These are phyloP conservation scores for Phallusia fumigata DNA, from an alignment of 23 tunicate species.

Conservation along the genomic window DNA sequence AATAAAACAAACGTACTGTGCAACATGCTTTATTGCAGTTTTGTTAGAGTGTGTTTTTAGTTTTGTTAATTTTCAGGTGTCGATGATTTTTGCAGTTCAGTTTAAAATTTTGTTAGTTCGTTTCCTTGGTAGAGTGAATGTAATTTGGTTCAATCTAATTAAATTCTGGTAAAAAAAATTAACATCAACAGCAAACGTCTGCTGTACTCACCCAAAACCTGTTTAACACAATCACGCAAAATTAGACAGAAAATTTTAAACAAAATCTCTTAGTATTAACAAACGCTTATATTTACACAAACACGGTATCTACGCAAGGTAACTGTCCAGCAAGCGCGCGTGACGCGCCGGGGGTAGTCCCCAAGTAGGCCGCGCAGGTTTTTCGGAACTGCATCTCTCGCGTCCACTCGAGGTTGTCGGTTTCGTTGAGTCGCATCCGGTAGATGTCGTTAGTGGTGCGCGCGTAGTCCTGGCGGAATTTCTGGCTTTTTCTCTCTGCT, in stretches of 20 bases:
- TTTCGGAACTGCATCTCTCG: neutral
- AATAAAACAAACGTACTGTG: too few relatives aligned
- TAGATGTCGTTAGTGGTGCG: conserved; percentile 55
- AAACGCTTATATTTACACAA: neutral
- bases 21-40: too few relatives aligned
- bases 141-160: too few relatives aligned
- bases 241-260: neutral
- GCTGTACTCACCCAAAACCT: too few relatives aligned
- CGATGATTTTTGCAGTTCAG: too few relatives aligned
- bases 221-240: too few relatives aligned
- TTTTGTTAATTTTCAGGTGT: too few relatives aligned
- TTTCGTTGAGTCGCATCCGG: conserved; percentile 43
- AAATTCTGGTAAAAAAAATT: too few relatives aligned
- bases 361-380: conserved; percentile 21
- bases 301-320: neutral
- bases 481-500: conserved; percentile 2
- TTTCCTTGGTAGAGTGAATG: too few relatives aligned
- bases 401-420: conserved; percentile 25
- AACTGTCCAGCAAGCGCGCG: conserved; percentile 5
- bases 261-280: neutral
- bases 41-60: too few relatives aligned
- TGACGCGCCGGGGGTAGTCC: conserved; percentile 22
- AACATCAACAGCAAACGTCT: too few relatives aligned
- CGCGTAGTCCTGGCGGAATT: conserved; percentile 22
- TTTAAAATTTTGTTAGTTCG: too few relatives aligned